Evolutionary conservation across 1,140 invertebrate genomes (phyloP), one percentile per base, ranked within the genome.

Genomic region (Drosophila bifasciata): DNA sequence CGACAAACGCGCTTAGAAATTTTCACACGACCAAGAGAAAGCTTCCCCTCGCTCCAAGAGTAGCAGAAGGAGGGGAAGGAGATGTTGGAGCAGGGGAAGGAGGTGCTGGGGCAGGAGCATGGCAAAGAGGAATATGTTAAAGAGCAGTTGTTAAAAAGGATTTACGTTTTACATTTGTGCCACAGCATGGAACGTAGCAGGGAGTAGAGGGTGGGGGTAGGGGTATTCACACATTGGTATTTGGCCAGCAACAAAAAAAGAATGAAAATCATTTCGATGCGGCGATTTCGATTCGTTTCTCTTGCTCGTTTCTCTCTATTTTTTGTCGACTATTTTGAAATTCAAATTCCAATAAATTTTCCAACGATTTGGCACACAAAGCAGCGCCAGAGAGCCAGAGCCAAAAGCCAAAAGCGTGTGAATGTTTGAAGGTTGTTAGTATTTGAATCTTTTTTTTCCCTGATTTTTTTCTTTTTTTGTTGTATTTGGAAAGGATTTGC

Each of bases 311-410:
- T 16, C 23, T 19, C 15, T 59, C 16, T 15, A 9, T 45, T 25
- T 71, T 41, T 44, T 60, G 41, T 16, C 8, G 13, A 32, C 49
- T 71, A 78, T 86, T 86, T 86, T 83, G 83, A 89, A 88, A 83
- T 88, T 88, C 83, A 88, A 88, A 88, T 88, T 86, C 77, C 77
- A 88, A 88, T 89, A 88, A 88, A 88, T 88, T 88, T 88, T 79
- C 84, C 84, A 88, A 72, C 78, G 79, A 88, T 88, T 88, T 88
- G 84, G 77, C 83, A 77, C 76, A 84, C 80, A 84, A 85, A 84
- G 77, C 67, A 62, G 60, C 59, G n/a, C n/a, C n/a, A n/a, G n/a
- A 45, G 17, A 43, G 28, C 44, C 39, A 48, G 32, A 32, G 41
- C 15, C 36, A 21, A 40, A 40, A 56, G 9, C 39, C 11, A 32